Conservation (phyloP, 2,888 invertebrate genomes). For the Leucozona laternaria region DNA sequence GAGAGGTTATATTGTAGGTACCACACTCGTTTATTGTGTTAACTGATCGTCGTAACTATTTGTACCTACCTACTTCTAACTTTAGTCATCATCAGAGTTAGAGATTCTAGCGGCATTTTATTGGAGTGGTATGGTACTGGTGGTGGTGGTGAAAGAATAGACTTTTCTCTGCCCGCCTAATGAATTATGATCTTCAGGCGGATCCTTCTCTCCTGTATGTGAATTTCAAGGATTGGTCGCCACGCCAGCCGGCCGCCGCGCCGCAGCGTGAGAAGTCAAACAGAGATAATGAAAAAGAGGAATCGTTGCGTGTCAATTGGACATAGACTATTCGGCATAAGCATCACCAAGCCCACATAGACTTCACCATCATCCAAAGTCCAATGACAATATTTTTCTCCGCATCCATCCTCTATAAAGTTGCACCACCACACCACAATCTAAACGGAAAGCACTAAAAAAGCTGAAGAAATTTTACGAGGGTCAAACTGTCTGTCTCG, state of each 20-base stretch:
- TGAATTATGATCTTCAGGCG: slow-evolving; percentile 65
- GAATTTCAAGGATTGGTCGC: slow-evolving; percentile 48
- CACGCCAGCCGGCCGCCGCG: too few species aligned
- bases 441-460: not conserved
- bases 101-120: slow-evolving; percentile 60
- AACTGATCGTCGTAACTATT: slow-evolving; percentile 62
- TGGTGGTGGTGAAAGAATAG: slow-evolving; percentile 65
- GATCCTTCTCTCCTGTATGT: slow-evolving; percentile 18
- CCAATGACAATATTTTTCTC: slow-evolving; percentile 49
- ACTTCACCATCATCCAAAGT: slow-evolving; percentile 10
- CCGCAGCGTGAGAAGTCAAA: slow-evolving; percentile 28
- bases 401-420: not conserved
- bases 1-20: slow-evolving; percentile 45
- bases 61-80: slow-evolving; percentile 17
- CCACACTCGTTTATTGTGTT: slow-evolving; percentile 73
- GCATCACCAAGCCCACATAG: slow-evolving; percentile 56
- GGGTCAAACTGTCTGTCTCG: slow-evolving; percentile 44
- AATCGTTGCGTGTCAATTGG: slow-evolving; percentile 69
- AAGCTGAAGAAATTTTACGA: slow-evolving; percentile 38
- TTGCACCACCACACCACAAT: not conserved
- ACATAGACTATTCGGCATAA: slow-evolving; percentile 45
- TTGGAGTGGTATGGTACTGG: not conserved
- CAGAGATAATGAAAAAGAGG: slow-evolving; percentile 36
- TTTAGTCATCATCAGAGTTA: slow-evolving; percentile 2
- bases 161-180: slow-evolving; percentile 46